phyloP scores from a whole-genome alignment of 2,888 invertebrate genomes.

The Stenurella melanura region DNA sequence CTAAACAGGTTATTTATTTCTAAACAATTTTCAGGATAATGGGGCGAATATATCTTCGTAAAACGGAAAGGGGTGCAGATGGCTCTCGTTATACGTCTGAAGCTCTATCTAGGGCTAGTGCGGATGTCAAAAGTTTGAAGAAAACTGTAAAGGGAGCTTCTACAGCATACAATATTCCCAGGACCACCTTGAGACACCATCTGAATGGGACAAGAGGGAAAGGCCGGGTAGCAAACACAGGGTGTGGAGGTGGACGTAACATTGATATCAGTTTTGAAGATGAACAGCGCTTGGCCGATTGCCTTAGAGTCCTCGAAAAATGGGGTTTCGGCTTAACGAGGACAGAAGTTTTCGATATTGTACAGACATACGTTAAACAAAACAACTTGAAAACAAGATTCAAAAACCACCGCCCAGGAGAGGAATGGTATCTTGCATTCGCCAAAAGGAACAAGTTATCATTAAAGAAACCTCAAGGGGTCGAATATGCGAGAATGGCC shows the following conservation, averaged over 20 bases:
- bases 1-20: too few relatives aligned
- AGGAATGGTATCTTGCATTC: slow-evolving; percentile 60
- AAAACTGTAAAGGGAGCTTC: background rate
- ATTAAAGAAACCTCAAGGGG: slow-evolving; percentile 57
- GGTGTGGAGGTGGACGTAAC: background rate
- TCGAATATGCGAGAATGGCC: slow-evolving; percentile 48
- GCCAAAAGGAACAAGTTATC: slow-evolving; percentile 54
- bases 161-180: background rate
- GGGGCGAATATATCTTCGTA: background rate
- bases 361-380: slow-evolving; percentile 57
- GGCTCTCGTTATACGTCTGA: background rate
- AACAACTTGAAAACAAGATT: slow-evolving; percentile 59
- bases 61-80: slow-evolving; percentile 4
- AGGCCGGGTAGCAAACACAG: background rate
- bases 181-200: background rate
- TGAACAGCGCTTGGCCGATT: background rate
- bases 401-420: slow-evolving; percentile 57
- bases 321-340: slow-evolving; percentile 65
- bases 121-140: background rate
- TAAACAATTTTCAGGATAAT: background rate
- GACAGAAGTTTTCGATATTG: slow-evolving; percentile 62
- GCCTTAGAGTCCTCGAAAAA: background rate
- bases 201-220: background rate
- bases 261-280: background rate
- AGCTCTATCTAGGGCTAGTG: background rate